These are phyloP conservation scores for Drosophila lacertosa DNA, from an alignment of 1,140 invertebrate genomes.

Conservation along the genomic window DNA sequence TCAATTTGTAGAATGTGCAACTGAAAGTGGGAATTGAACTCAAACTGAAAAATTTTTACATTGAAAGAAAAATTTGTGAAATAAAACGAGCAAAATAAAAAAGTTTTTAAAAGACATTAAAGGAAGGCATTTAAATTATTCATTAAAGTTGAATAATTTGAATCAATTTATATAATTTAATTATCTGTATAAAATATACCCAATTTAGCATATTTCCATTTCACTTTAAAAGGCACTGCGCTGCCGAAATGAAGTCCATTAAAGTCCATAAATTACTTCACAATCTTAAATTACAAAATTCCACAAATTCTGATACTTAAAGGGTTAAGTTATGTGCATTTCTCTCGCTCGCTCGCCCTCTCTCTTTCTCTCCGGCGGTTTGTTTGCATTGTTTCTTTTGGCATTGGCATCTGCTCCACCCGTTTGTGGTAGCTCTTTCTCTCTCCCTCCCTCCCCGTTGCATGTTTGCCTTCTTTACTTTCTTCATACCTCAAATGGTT, in stretches of 20 bases:
- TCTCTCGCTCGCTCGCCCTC: background rate
- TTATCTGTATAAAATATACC: background rate
- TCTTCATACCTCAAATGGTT: conserved; percentile 26
- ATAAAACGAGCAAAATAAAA: too few relatives aligned
- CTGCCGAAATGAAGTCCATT: background rate
- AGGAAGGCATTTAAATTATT: background rate
- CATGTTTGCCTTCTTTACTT: background rate
- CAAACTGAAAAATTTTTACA: background rate
- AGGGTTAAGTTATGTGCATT: conserved; percentile 35
- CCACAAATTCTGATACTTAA: conserved; percentile 2
- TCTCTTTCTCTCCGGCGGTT: background rate
- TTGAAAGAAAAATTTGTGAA: too few relatives aligned
- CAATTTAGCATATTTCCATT: background rate
- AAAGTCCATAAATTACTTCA: conserved; percentile 10
- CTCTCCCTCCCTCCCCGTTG: background rate
- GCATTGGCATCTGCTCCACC: conserved; percentile 22
- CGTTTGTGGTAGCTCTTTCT: conserved; percentile 12
- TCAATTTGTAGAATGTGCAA: background rate
- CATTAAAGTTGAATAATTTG: background rate
- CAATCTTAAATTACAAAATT: conserved; percentile 14
- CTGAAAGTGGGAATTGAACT: background rate
- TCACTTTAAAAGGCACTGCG: background rate
- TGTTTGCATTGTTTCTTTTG: conserved; percentile 23
- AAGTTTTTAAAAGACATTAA: too few relatives aligned
- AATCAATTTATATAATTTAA: too few relatives aligned